These are phyloP conservation scores for Hemiscyllium ocellatum DNA, from an alignment of 2,113 vertebrate species.

Conservation along the genomic window DNA sequence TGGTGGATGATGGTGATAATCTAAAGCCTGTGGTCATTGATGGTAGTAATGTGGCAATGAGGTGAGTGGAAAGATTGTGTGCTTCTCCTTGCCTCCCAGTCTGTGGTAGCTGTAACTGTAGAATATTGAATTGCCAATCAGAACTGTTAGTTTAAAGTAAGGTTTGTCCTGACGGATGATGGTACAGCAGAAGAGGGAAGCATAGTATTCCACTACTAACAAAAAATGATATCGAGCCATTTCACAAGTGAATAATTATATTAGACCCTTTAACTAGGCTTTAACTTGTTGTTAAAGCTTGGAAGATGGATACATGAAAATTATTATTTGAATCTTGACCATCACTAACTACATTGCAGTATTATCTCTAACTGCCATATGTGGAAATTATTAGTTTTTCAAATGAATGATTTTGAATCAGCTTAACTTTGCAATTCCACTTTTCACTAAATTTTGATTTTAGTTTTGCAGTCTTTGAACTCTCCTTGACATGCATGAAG, in stretches of 20 bases:
- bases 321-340: background rate
- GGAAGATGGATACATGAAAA: background rate
- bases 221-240: background rate
- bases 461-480: background rate
- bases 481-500: background rate
- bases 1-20: conserved; percentile 78
- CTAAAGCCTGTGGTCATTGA: conserved; percentile 87
- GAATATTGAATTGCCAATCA: background rate
- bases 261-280: background rate
- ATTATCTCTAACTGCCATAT: background rate
- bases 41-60: conserved; percentile 97
- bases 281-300: background rate
- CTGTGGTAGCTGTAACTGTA: background rate
- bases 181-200: background rate
- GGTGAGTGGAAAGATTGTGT: conserved; percentile 59
- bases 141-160: background rate
- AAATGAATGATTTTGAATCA: background rate
- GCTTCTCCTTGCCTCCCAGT: background rate
- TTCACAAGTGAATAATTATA: background rate
- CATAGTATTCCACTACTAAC: background rate
- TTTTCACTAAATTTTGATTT: background rate
- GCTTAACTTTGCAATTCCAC: background rate
- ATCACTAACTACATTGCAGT: background rate
- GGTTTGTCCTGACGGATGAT: background rate
- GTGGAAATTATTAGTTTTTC: background rate